Conservation (phyloP, 2,113 vertebrate genomes). For the Alaudala cheleensis region DNA sequence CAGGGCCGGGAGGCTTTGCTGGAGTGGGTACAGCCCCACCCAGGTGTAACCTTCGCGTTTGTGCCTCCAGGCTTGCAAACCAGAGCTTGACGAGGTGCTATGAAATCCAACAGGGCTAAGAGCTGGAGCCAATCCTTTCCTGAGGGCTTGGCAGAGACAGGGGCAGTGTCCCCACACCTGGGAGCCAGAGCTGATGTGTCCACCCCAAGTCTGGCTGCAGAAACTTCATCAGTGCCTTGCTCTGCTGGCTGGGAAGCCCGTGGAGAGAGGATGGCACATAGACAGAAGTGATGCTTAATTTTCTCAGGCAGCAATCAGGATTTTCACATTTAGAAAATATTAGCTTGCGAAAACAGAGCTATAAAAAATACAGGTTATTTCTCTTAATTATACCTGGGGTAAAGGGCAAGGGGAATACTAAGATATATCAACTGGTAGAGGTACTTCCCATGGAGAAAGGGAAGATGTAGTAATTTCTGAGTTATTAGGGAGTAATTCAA, state of each 20-base stretch:
- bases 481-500: neutral
- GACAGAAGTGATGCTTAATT: neutral
- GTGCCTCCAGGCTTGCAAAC: neutral
- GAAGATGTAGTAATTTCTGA: neutral
- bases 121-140: neutral
- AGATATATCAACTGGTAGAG: rapidly evolving
- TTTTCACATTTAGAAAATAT: neutral
- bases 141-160: rapidly evolving
- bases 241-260: neutral
- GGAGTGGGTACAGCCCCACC: rapidly evolving
- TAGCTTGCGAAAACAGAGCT: neutral
- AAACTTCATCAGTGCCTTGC: neutral
- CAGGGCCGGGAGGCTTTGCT: neutral
- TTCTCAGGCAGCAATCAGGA: neutral
- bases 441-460: neutral
- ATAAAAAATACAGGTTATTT: neutral
- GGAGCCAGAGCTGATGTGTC: neutral
- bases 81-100: neutral
- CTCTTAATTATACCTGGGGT: neutral
- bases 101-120: rapidly evolving
- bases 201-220: neutral
- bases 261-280: neutral
- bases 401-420: neutral
- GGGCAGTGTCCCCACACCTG: rapidly evolving
- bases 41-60: neutral